A percentile compares a stretch with the other conserved stretches of the same genome.
These are phyloP conservation scores for Melopsittacus undulatus DNA, from an alignment of 2,797 vertebrate species.

Conservation along the genomic window DNA sequence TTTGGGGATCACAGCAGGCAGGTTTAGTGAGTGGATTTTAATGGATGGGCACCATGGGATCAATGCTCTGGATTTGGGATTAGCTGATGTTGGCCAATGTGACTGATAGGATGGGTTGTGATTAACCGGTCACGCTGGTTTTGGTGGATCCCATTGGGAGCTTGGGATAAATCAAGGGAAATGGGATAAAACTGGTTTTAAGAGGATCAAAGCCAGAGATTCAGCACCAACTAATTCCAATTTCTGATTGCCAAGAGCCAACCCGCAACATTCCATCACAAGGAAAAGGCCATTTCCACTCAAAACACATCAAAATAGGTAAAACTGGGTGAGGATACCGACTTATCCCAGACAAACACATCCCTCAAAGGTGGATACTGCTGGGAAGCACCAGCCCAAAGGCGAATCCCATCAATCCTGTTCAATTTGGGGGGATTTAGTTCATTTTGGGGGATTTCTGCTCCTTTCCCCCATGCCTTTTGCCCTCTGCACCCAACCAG, in stretches of 20 bases:
- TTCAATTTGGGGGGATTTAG: neutral
- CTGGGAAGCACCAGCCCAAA: neutral
- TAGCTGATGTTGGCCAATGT: fast-evolving
- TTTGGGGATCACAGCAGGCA: fast-evolving
- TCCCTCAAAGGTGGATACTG: fast-evolving
- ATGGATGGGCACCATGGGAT: fast-evolving
- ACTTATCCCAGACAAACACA: neutral
- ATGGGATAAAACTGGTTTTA: neutral
- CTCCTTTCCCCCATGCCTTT: neutral
- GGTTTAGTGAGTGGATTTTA: fast-evolving
- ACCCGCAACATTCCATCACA: neutral
- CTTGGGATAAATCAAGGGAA: neutral
- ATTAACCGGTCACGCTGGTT: fast-evolving
- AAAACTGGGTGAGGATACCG: fast-evolving
- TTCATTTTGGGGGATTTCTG: neutral
- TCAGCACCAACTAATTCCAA: neutral
- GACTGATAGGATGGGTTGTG: fast-evolving
- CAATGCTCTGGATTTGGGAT: neutral
- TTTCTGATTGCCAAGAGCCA: neutral
- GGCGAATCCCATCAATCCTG: fast-evolving
- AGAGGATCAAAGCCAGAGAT: too few relatives aligned
- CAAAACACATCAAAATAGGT: neutral
- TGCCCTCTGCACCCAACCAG: neutral
- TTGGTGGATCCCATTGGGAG: fast-evolving
- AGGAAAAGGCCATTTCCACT: neutral